These are phyloP conservation scores for Holothuria scabra DNA, from an alignment of 53 echinoderm and acorn worm genomes.

Conservation along the genomic window DNA sequence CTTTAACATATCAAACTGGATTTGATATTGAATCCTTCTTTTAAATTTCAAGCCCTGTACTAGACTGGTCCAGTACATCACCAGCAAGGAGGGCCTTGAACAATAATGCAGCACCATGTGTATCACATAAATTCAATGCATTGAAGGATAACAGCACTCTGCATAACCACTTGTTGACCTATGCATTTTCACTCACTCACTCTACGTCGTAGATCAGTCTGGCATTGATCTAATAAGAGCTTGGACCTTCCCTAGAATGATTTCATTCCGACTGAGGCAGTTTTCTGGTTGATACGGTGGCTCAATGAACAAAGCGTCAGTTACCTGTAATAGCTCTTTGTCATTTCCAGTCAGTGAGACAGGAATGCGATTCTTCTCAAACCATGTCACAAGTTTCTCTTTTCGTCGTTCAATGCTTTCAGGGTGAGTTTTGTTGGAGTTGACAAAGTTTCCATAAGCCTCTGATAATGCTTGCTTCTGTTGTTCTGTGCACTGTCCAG, in stretches of 20 bases:
- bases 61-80: too few species aligned
- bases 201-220: slow-evolving; percentile 25
- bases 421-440: slow-evolving; percentile 14
- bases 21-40: too few species aligned
- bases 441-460: slow-evolving; percentile 49
- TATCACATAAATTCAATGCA: too few species aligned
- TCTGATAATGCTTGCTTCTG: slow-evolving; percentile 31
- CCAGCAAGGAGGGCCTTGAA: too few species aligned
- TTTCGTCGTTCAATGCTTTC: slow-evolving; percentile 56
- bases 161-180: too few species aligned
- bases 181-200: neutral
- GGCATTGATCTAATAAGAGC: slow-evolving; percentile 77
- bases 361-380: slow-evolving; percentile 83
- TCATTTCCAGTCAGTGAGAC: slow-evolving; percentile 69
- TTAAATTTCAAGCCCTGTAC: too few species aligned
- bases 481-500: slow-evolving; percentile 30
- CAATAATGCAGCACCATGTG: too few species aligned
- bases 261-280: slow-evolving; percentile 93
- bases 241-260: slow-evolving; percentile 88
- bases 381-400: slow-evolving; percentile 73
- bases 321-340: slow-evolving; percentile 67
- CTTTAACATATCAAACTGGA: too few species aligned
- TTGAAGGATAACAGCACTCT: too few species aligned
- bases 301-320: slow-evolving; percentile 83
- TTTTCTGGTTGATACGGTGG: slow-evolving; percentile 85